Base-by-base conservation (phyloP, 2,888 invertebrate genomes). In the Macrosiphum euphorbiae region DNA sequence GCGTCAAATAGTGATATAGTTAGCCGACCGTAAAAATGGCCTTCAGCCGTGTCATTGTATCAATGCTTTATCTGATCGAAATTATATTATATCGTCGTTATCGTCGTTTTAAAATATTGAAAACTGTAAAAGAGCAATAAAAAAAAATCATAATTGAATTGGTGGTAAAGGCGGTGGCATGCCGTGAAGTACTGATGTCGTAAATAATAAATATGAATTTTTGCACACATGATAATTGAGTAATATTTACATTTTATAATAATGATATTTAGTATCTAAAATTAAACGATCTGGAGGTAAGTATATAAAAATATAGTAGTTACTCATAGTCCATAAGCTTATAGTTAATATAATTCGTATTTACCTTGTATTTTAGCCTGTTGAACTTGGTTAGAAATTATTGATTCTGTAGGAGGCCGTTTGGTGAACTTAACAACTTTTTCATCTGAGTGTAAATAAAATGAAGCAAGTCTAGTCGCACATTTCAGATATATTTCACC, bases 381-480 rank as follows among this genome's bases (percentile, higher is more conserved):
- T 52, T 50, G 47, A 41, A 84, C 85, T 35, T 89, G 89, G 26
- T 93, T 85, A 7, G 52, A 26, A 35, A 90, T 90, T 86, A 94
- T 90, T 61, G 93, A 90, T 90, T 94, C 90, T 20, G 90, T 90
- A 41, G 93, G 90, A 50, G 47, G 58, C 26, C 61, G 97, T 95
- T 97, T 97, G 95, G 97, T 97, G 84, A 98, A 97, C 96, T 98
- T 98, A 92, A 98, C 98, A 95, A 98, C 98, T 96, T 98, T 98
- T 96, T 98, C 98, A 96, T 98, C 98, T 96, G 97, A 98, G 95
- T 97, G 97, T 97, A 98, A 98, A 96, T 98, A 98, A 87, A 98
- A 97, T 85, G 98, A 97, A 94, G 98, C 98, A 96, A 98, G 98
- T 95, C 97, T 98, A 94, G 98, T 98, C 95, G 98, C 97, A 96